A percentile compares a stretch with the other conserved stretches of the same genome.
These are phyloP conservation scores for Drosophila parabipectinata DNA, from an alignment of 1,140 invertebrate species.

Conservation along the genomic window DNA sequence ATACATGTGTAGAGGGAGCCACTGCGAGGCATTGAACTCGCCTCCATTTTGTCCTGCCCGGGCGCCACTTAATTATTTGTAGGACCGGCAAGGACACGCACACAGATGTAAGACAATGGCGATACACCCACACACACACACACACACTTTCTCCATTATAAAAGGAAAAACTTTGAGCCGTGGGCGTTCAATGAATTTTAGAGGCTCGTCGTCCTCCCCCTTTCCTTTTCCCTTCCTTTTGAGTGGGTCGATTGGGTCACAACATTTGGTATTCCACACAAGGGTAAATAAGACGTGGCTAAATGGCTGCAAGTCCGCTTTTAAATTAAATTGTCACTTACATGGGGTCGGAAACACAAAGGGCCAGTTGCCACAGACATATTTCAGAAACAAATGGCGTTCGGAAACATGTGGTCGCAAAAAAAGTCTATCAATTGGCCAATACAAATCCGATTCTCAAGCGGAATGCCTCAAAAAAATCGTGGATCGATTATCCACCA, in stretches of 20 bases:
- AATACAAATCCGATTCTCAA: not conserved
- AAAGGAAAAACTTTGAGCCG: constrained; percentile 7
- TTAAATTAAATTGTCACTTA: constrained; percentile 1
- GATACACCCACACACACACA: not conserved
- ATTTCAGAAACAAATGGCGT: not conserved
- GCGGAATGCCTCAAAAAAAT: not conserved
- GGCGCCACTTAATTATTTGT: constrained; percentile 48
- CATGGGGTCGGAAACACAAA: not conserved
- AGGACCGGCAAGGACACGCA: constrained; percentile 41
- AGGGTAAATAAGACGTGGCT: not conserved
- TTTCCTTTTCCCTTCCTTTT: not conserved
- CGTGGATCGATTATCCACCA: too few species aligned
- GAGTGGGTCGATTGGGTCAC: not conserved
- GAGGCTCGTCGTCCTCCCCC: constrained; percentile 50
- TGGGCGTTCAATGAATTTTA: constrained; percentile 54
- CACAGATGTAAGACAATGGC: constrained; percentile 15
- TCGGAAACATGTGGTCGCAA: too few species aligned
- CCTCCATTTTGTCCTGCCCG: constrained; percentile 11
- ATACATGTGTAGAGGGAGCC: not conserved
- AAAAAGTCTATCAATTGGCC: too few species aligned
- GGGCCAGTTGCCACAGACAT: not conserved
- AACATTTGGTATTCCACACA: not conserved
- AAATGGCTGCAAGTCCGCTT: not conserved
- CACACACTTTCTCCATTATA: not conserved
- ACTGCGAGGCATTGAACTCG: constrained; percentile 36